Conservation (phyloP, 2,113 vertebrate species). For the Entelurus aequoreus region DNA sequence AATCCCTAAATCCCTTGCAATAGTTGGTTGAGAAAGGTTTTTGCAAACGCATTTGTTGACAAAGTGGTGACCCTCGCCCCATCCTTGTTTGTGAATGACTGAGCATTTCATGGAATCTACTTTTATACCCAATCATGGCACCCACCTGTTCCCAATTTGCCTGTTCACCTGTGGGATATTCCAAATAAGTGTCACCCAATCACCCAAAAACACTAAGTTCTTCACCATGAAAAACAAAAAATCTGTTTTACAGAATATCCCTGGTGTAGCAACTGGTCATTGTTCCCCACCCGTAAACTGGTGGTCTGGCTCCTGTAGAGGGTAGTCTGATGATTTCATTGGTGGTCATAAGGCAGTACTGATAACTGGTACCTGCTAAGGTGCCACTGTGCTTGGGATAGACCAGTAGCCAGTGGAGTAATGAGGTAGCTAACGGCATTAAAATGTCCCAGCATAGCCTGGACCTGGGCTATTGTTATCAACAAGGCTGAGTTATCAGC, state of each 20-base stretch:
- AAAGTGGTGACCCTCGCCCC: too few species aligned
- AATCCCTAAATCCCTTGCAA: too few species aligned
- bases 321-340: conserved; percentile 28
- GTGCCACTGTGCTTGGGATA: conserved; percentile 49
- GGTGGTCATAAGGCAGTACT: conserved; percentile 36
- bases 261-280: not conserved
- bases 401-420: conserved; percentile 61
- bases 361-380: conserved; percentile 38
- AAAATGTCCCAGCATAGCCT: conserved; percentile 33
- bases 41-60: too few species aligned
- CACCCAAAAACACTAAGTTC: too few species aligned
- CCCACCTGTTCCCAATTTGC: too few species aligned
- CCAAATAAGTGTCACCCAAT: too few species aligned
- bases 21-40: too few species aligned
- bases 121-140: too few species aligned
- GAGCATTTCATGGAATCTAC: too few species aligned
- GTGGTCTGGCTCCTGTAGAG: conserved; percentile 37
- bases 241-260: not conserved
- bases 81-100: too few species aligned
- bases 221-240: not conserved
- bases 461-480: conserved; percentile 58
- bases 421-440: conserved; percentile 54
- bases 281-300: conserved; percentile 1
- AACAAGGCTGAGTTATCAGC: conserved; percentile 56
- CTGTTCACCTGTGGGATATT: too few species aligned